phyloP scores from a whole-genome alignment of 2,888 invertebrate species.

The Lypha dubia region DNA sequence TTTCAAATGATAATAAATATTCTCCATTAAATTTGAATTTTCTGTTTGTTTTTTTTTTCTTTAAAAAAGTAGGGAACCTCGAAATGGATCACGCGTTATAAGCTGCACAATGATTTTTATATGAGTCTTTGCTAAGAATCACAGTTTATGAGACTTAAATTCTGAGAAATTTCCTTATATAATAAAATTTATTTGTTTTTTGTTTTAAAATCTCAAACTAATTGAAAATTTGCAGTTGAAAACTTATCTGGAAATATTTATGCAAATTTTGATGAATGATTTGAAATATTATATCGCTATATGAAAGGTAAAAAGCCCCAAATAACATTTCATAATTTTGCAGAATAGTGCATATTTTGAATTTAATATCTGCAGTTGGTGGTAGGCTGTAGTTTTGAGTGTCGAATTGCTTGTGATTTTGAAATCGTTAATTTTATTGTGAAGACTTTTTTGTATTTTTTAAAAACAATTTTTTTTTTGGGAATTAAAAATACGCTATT shows the following conservation, averaged over 20 bases:
- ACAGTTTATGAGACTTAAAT: conserved; percentile 3
- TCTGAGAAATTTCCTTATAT: neutral
- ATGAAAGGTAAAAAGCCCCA: no score
- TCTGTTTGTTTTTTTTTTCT: no score
- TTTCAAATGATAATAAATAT: no score
- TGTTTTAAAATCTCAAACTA: neutral
- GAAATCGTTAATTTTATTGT: neutral
- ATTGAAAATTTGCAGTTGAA: neutral
- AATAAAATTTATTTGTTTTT: neutral
- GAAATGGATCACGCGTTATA: no score
- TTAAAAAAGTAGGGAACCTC: no score
- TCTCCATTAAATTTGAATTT: no score
- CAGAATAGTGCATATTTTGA: neutral
- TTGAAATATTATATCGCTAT: no score
- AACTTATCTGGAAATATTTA: neutral
- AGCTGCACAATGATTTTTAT: neutral
- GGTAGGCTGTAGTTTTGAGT: no score
- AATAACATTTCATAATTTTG: no score
- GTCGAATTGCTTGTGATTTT: no score
- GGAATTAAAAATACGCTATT: neutral
- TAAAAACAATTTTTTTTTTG: no score
- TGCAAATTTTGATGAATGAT: no score
- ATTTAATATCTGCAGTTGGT: neutral
- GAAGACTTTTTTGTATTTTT: conserved; percentile 37
- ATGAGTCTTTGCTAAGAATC: neutral